Base-by-base conservation (phyloP, 2,888 invertebrate genomes). In the Eilema griseolum region DNA sequence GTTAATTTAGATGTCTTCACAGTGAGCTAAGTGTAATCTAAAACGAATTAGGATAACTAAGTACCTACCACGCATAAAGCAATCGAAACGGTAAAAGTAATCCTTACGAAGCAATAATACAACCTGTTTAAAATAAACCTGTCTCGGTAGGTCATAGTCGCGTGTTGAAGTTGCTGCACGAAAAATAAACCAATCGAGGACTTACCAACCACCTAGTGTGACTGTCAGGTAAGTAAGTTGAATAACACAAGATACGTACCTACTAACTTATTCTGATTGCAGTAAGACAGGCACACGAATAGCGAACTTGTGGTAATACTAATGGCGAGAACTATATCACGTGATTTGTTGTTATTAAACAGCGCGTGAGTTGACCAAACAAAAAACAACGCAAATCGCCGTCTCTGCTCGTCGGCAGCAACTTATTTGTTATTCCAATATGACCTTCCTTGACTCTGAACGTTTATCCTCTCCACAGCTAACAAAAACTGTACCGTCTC, bases 371-470 rank as follows among this genome's bases (percentile, higher is more conserved):
- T 79, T 73, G 79, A 75, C 68, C 79, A 78, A 71, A 81, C 82
- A 85, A 83, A 85, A 85, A 85, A 83, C 73, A 79, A 83, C 77
- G 74, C 82, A 78, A 85, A 82, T 82, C 78, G 75, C 76, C 72
- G 74, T 77, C 79, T 76, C 75, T 73, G 74, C 79, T 78, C 80
- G 78, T 76, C 81, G 76, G 74, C 60, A 79, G 81, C 79, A 78
- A 83, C 83, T 82, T 89, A 88, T 90, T 89, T 89, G 88, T 89
- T 89, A 90, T 91, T 89, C 87, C 84, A 85, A 85, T 79, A 84
- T 91, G 91, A 92, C 92, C 92, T 90, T 91, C 90, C 90, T 91
- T 89, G 90, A 89, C 90, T 90, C 85, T 84, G 81, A 86, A 78
- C 84, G 85, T 80, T 88, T 87, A 89, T 88, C 86, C 86, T 84